These are phyloP conservation scores for Listronotus oregonensis DNA, from an alignment of 1,140 invertebrate genomes.

Conservation along the genomic window DNA sequence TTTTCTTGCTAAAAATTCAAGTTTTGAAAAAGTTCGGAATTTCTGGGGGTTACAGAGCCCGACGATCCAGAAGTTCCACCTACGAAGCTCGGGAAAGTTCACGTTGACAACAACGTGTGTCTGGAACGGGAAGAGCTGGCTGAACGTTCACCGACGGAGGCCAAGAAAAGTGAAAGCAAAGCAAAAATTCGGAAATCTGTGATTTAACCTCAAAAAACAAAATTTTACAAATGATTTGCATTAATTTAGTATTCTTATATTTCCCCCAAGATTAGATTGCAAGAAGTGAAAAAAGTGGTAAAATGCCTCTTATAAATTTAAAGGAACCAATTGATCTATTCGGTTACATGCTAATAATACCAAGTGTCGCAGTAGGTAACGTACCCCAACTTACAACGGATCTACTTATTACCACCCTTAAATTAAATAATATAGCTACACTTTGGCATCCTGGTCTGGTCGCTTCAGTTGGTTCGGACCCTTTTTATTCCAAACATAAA, in stretches of 20 bases:
- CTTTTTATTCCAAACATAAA: slow-evolving; percentile 60
- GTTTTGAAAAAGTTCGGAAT: no score
- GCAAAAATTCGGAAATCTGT: no score
- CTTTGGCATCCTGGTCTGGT: slow-evolving; percentile 69
- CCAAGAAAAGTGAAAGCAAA: no score
- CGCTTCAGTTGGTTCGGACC: slow-evolving; percentile 72
- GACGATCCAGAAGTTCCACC: no score
- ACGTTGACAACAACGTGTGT: no score
- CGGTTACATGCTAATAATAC: slow-evolving; percentile 66
- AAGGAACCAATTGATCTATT: slow-evolving; percentile 51
- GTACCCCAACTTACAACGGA: slow-evolving; percentile 78
- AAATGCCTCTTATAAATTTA: slow-evolving; percentile 27
- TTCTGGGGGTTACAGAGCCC: no score
- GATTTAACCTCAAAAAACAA: no score
- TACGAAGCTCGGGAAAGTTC: no score
- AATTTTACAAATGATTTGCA: not conserved
- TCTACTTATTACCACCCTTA: slow-evolving; percentile 69
- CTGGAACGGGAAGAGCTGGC: no score
- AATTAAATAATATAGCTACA: slow-evolving; percentile 66
- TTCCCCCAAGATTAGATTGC: not conserved
- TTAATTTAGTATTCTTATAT: not conserved
- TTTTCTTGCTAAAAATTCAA: no score
- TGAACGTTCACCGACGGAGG: no score
- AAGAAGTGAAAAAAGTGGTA: not conserved
- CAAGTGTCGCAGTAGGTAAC: slow-evolving; percentile 80